phyloP scores from a whole-genome alignment of 2,888 invertebrate genomes.

The Margaritifera margaritifera region DNA sequence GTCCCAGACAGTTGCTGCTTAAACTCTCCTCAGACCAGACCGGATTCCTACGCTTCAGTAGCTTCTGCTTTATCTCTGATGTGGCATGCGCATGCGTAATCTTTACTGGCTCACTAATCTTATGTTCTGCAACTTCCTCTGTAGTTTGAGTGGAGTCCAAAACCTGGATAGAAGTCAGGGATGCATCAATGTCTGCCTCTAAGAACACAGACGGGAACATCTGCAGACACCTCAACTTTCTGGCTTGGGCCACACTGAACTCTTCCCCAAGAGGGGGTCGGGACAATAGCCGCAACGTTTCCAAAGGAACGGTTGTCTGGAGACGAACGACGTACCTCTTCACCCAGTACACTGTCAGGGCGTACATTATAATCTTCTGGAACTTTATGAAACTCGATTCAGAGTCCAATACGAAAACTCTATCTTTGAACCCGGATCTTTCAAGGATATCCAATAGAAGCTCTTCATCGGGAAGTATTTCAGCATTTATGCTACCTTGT shows the following conservation, averaged over 20 bases:
- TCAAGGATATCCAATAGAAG: constrained; percentile 15
- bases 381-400: constrained; percentile 38
- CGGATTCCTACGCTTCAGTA: too few relatives aligned
- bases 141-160: too few relatives aligned
- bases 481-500: constrained; percentile 44
- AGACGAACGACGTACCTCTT: constrained; percentile 47
- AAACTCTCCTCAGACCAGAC: too few relatives aligned
- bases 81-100: too few relatives aligned
- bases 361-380: constrained; percentile 39
- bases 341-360: constrained; percentile 49
- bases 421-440: constrained; percentile 2
- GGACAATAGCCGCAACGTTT: constrained; percentile 27
- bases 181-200: neutral
- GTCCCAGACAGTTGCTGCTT: too few relatives aligned
- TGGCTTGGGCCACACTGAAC: constrained; percentile 22
- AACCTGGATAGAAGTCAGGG: neutral
- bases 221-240: constrained; percentile 32
- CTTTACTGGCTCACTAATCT: too few relatives aligned
- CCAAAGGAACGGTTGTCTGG: constrained; percentile 17
- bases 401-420: constrained; percentile 20
- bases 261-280: constrained; percentile 35
- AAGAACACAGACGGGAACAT: constrained; percentile 36
- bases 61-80: too few relatives aligned
- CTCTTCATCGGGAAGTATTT: constrained; percentile 32
- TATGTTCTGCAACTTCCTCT: too few relatives aligned